phyloP scores from a whole-genome alignment of 1,140 invertebrate species.

The Anastatus disparis region DNA sequence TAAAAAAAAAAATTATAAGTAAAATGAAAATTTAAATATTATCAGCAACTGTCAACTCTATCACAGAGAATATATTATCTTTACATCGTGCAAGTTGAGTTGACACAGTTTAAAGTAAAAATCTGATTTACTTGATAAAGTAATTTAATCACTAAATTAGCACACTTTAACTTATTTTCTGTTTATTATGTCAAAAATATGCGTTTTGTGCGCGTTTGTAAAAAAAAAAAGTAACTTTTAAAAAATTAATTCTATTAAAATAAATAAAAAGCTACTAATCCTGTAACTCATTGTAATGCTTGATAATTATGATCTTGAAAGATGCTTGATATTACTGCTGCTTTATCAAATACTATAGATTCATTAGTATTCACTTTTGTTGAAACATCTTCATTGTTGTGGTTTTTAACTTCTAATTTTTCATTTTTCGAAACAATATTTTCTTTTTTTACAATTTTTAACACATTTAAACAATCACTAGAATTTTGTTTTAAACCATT shows the following conservation, averaged over 20 bases:
- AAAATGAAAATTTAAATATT: constrained; percentile 30
- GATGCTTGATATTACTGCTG: constrained; percentile 7
- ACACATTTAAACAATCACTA: constrained; percentile 33
- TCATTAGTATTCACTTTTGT: constrained; percentile 23
- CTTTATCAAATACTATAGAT: constrained; percentile 26
- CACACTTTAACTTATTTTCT: constrained; percentile 20
- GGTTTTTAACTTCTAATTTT: constrained; percentile 16
- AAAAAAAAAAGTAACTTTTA: constrained; percentile 14
- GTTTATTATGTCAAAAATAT: constrained; percentile 15
- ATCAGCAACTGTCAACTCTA: constrained; percentile 31
- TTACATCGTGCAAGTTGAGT: constrained; percentile 24
- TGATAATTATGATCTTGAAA: constrained; percentile 40
- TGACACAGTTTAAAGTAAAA: constrained; percentile 7
- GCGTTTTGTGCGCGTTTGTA: background rate
- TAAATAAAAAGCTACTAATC: constrained; percentile 27
- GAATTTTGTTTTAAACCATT: constrained; percentile 32
- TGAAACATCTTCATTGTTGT: constrained; percentile 13
- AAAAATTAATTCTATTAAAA: constrained; percentile 14
- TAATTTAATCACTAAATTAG: constrained; percentile 14
- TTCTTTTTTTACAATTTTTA: constrained; percentile 22
- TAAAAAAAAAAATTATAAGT: constrained; percentile 4
- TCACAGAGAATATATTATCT: constrained; percentile 39
- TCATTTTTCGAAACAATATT: constrained; percentile 28
- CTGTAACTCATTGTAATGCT: constrained; percentile 29
- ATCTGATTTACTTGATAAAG: constrained; percentile 14